Evolutionary conservation across 2,888 invertebrate species (phyloP).

Genomic region (Muscina levida): DNA sequence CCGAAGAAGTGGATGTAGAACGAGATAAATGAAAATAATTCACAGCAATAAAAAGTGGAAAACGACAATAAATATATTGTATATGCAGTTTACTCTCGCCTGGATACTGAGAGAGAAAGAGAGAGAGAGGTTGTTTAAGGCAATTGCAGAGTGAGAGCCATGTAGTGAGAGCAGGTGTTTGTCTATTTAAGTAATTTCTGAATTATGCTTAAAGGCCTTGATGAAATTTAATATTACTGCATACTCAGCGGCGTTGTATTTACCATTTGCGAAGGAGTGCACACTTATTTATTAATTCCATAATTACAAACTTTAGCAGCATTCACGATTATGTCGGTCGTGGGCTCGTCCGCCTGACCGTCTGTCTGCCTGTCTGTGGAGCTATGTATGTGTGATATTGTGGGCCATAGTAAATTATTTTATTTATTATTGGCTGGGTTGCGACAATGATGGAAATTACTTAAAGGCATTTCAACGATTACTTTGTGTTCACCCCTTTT

Average conservation of each 20-base stretch:
- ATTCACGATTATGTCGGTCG: slow-evolving; percentile 8
- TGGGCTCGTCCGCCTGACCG: too few species aligned
- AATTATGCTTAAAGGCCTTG: slow-evolving; percentile 37
- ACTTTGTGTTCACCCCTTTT: slow-evolving; percentile 21
- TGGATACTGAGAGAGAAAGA: slow-evolving; percentile 19
- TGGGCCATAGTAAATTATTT: slow-evolving; percentile 24
- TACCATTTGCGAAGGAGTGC: too few species aligned
- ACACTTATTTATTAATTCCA: slow-evolving; percentile 31
- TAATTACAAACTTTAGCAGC: slow-evolving; percentile 32
- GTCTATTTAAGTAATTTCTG: neutral
- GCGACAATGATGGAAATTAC: slow-evolving; percentile 30
- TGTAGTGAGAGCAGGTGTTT: slow-evolving; percentile 36
- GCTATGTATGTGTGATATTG: too few species aligned
- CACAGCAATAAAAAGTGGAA: slow-evolving; percentile 31
- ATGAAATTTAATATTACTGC: slow-evolving; percentile 23
- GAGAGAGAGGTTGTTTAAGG: neutral
- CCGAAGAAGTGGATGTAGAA: slow-evolving; percentile 15
- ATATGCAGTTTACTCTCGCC: slow-evolving; percentile 41
- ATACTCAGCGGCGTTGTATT: slow-evolving; percentile 5
- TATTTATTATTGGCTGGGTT: slow-evolving; percentile 32
- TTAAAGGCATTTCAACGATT: slow-evolving; percentile 12
- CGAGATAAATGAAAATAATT: slow-evolving; percentile 8
- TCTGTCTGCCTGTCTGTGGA: slow-evolving; percentile 13
- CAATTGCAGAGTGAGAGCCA: neutral
- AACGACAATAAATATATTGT: slow-evolving; percentile 19